Evolutionary conservation across 2,888 invertebrate genomes (phyloP).

Genomic region (Blastobasis adustella): DNA sequence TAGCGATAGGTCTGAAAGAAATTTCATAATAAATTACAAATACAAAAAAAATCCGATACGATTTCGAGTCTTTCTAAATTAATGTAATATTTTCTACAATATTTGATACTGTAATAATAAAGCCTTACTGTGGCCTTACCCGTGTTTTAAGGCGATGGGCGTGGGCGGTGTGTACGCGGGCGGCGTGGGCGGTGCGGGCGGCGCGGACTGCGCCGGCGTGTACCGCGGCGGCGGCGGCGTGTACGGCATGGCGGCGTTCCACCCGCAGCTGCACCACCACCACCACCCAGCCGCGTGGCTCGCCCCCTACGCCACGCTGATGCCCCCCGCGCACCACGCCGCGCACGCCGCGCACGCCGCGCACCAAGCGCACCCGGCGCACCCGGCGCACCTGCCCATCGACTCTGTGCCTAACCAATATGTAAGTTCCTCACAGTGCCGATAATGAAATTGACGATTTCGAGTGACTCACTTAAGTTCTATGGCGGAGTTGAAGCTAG

Average conservation of each 20-base stretch:
- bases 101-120: too few relatives aligned
- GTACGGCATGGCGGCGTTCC: slow-evolving; percentile 64
- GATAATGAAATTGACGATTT: too few relatives aligned
- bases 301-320: slow-evolving; percentile 61
- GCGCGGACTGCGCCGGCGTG: slow-evolving; percentile 56
- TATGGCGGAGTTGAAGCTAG: too few relatives aligned
- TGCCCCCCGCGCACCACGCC: slow-evolving; percentile 54
- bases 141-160: slow-evolving; percentile 45
- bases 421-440: slow-evolving; percentile 36
- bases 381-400: slow-evolving; percentile 60
- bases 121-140: too few relatives aligned
- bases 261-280: slow-evolving; percentile 61
- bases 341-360: slow-evolving; percentile 42
- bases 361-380: slow-evolving; percentile 53
- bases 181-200: slow-evolving; percentile 48
- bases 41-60: too few relatives aligned
- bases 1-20: too few relatives aligned
- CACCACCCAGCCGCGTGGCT: slow-evolving; percentile 63
- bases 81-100: too few relatives aligned
- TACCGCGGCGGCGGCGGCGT: slow-evolving; percentile 61
- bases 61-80: too few relatives aligned
- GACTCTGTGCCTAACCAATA: slow-evolving; percentile 70
- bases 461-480: too few relatives aligned
- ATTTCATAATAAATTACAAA: too few relatives aligned
- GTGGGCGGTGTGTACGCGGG: slow-evolving; percentile 62